Percentiles rank a stretch among this genome's conserved stretches.
Evolutionary conservation across 2,888 invertebrate species (phyloP).

Genomic region (Adineta ricciae): DNA sequence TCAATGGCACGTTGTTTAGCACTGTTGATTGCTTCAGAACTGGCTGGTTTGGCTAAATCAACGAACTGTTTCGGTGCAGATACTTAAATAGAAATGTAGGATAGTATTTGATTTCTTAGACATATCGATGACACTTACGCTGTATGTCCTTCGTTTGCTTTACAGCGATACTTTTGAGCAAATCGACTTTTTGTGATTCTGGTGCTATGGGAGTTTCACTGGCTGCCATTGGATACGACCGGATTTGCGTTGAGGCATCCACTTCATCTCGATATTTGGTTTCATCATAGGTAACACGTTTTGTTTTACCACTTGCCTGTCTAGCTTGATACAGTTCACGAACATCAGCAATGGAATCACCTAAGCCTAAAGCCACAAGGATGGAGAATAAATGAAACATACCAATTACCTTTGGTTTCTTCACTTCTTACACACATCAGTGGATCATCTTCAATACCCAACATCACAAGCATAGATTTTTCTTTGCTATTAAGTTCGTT

Average conservation of each 20-base stretch:
- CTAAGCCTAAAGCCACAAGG: neutral
- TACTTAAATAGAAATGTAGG: neutral
- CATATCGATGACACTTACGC: too few relatives aligned
- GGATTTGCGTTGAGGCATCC: neutral
- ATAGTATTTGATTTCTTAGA: too few relatives aligned
- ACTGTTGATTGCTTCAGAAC: neutral
- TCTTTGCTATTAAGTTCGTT: neutral
- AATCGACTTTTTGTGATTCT: neutral
- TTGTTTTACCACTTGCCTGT: neutral
- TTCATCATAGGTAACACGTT: neutral
- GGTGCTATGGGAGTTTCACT: neutral
- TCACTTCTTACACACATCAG: neutral
- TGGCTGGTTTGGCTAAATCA: neutral
- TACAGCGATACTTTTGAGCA: too few relatives aligned
- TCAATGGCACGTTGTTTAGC: slow-evolving; percentile 14
- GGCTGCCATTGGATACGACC: neutral
- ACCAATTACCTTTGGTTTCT: neutral
- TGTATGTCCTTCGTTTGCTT: too few relatives aligned
- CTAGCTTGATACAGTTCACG: neutral
- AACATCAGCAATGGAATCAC: neutral
- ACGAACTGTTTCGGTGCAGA: neutral
- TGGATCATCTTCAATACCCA: slow-evolving; percentile 7
- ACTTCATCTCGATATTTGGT: neutral
- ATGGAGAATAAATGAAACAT: neutral
- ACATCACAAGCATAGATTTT: neutral